Evolutionary conservation across 2,113 vertebrate genomes (phyloP).

Genomic region (Phalacrocorax carbo): DNA sequence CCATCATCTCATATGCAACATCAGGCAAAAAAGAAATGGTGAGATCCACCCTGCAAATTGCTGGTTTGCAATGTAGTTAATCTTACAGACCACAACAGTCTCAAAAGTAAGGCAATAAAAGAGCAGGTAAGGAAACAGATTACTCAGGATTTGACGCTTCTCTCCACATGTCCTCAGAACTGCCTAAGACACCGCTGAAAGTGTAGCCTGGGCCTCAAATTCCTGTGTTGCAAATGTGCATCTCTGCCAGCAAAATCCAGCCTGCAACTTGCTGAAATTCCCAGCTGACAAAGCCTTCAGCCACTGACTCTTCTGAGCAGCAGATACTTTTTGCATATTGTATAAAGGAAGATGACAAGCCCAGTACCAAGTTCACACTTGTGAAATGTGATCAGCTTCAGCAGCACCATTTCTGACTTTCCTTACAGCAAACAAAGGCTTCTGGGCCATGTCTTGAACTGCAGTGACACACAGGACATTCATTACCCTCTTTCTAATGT

Average conservation of each 20-base stretch:
- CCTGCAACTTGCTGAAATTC: neutral
- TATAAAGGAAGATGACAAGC: neutral
- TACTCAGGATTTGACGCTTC: neutral
- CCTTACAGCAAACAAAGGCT: neutral
- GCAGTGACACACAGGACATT: neutral
- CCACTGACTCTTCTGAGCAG: neutral
- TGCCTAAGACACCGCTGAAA: neutral
- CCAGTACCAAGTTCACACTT: neutral
- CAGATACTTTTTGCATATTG: accelerated
- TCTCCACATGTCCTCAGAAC: neutral
- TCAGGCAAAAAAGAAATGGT: neutral
- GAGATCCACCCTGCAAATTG: neutral
- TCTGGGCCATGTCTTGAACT: neutral
- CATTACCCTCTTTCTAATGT: neutral
- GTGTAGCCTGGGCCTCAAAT: neutral
- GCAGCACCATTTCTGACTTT: neutral
- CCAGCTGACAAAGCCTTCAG: neutral
- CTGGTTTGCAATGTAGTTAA: neutral
- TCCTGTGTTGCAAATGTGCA: neutral
- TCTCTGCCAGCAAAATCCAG: neutral
- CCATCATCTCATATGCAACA: neutral
- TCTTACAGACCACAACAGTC: neutral
- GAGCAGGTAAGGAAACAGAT: neutral
- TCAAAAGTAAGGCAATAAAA: neutral
- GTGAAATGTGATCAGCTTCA: neutral